Conservation (phyloP, 2,797 vertebrate species). For the Crax fasciolata region DNA sequence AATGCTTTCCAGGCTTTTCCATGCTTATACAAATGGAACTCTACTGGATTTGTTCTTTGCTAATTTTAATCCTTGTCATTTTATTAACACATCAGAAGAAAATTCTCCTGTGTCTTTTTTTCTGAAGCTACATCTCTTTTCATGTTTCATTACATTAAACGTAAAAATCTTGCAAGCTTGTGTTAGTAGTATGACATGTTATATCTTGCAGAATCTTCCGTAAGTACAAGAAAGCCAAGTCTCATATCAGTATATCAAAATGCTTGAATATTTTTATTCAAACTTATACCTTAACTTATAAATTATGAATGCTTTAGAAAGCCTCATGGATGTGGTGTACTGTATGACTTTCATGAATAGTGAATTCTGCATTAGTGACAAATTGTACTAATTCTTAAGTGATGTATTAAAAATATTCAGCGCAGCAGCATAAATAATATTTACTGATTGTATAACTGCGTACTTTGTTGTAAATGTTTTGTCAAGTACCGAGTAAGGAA, state of each 20-base stretch:
- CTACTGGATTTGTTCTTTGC: not conserved
- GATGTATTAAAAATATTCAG: not conserved
- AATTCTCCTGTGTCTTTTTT: not conserved
- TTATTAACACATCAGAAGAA: not conserved
- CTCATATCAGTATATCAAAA: not conserved
- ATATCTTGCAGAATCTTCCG: not conserved
- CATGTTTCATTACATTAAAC: not conserved
- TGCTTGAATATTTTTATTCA: conserved; percentile 60
- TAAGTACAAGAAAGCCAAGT: conserved; percentile 21
- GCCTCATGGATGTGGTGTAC: not conserved
- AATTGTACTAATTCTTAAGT: not conserved
- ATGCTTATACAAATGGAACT: not conserved
- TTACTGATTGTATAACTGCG: not conserved
- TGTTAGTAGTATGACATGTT: not conserved
- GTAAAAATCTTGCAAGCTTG: not conserved
- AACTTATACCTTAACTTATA: conserved; percentile 21
- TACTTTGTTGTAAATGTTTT: not conserved
- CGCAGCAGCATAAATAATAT: not conserved
- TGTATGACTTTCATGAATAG: conserved; percentile 4
- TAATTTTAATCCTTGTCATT: not conserved
- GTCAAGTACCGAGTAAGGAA: not conserved
- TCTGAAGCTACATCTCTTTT: not conserved
- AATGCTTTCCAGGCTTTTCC: not conserved
- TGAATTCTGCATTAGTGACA: conserved; percentile 15
- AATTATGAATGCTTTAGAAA: conserved; percentile 63